A percentile compares a stretch with the other conserved stretches of the same genome.
Evolutionary conservation across 2,888 invertebrate genomes (phyloP).

Genomic region (Trissolcus brochymenae): DNA sequence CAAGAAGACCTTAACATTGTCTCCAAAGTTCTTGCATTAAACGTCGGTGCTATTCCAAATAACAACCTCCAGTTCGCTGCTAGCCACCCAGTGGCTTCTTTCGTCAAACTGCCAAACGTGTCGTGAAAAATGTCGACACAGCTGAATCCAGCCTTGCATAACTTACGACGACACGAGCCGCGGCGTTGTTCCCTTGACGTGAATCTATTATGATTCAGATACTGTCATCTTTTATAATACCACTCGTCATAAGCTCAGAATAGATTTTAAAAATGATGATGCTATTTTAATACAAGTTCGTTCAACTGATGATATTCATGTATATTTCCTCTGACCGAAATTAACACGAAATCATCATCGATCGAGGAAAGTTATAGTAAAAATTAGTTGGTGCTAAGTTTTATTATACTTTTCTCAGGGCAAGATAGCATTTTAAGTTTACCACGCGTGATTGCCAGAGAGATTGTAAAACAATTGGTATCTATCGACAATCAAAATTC

Average conservation of each 20-base stretch:
- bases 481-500: too few species aligned
- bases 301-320: background rate
- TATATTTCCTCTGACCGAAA: conserved; percentile 4
- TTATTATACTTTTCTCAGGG: conserved; percentile 31
- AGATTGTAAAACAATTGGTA: too few species aligned
- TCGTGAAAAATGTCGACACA: conserved; percentile 36
- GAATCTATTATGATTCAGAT: conserved; percentile 31
- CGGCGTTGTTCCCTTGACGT: conserved; percentile 28
- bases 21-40: conserved; percentile 87
- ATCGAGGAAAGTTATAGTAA: conserved; percentile 20
- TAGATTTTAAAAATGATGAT: conserved; percentile 27
- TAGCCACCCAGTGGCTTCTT: conserved; percentile 32
- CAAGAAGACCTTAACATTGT: conserved; percentile 89
- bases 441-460: too few species aligned
- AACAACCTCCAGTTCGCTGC: conserved; percentile 58
- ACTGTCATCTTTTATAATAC: conserved; percentile 16
- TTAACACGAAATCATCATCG: background rate
- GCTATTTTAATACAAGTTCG: background rate
- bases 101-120: conserved; percentile 38
- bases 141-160: conserved; percentile 6
- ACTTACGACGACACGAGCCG: conserved; percentile 39
- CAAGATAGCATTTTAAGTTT: background rate
- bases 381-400: conserved; percentile 17
- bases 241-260: conserved; percentile 30
- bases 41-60: conserved; percentile 82